Evolutionary conservation across 2,888 invertebrate genomes (phyloP), one percentile per base, ranked within the genome.

Genomic region (Drosophila fungiperda): DNA sequence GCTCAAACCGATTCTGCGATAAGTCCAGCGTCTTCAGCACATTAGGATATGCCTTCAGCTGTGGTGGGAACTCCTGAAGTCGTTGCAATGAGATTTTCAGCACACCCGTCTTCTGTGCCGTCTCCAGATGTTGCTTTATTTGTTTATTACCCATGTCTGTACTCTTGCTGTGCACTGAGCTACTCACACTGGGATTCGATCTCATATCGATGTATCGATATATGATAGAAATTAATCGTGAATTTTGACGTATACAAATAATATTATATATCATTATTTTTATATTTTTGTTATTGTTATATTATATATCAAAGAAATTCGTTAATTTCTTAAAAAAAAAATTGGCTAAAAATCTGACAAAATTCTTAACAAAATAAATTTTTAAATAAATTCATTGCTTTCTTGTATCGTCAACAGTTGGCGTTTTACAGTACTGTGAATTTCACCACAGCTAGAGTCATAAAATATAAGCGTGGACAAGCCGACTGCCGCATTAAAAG

Each of bases 31-130:
- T 98, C 80, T 99, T 95, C 66, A 99, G 93, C 58, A 95, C 94
- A 76, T 95, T 94, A 23, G 95, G 95, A 59, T 97, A 94, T 63
- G 94, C 94, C 73, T 94, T 94, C 23, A 97, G 92, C 75, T 95
- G 95, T 33, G 95, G 95, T 36, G 97, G 97, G 29, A 90, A 89
- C 69, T 88, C 90, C 82, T 97, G 97, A 62, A 99, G 94, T 88
- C 97, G 97, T 68, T 95, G 95, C 83, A 96, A 95, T 4, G 97
- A 96, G 76, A 99, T 94, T 92, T 98, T 98, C 72, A 99, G 94
- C 40, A 98, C 96, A 20, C 99, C 99, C 26, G 99, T 99, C 94
- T 99, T 99, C 88, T 97, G 96, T 17, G 99, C 99, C 63, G 97
- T 99, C 92, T 98, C 98, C 90, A 98, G 95, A 92, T 99, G 99